phyloP scores from a whole-genome alignment of 2,888 invertebrate genomes.

The Girardia tigrina region DNA sequence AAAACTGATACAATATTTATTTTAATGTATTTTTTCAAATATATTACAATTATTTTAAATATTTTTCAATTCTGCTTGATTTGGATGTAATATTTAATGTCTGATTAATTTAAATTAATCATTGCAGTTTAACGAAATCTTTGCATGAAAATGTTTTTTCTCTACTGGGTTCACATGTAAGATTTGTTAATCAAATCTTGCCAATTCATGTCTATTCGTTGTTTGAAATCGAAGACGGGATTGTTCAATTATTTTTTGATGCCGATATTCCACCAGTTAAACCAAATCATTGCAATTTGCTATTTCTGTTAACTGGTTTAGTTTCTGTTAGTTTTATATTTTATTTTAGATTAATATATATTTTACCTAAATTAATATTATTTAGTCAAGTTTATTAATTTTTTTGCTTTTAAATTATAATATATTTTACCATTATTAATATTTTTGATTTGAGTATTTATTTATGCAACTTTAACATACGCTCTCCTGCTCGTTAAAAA shows the following conservation, averaged over 20 bases:
- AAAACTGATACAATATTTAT: no score
- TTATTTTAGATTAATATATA: no score
- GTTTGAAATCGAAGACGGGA: background rate
- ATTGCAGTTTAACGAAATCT: background rate
- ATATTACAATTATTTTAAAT: background rate
- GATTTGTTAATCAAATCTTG: background rate
- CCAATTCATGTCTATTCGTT: background rate
- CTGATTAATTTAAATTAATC: background rate
- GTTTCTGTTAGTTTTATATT: no score
- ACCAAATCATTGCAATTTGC: constrained; percentile 8
- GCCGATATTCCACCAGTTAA: constrained; percentile 1
- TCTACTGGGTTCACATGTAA: background rate
- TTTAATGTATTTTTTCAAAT: background rate
- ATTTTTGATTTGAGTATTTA: no score
- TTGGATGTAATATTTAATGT: background rate
- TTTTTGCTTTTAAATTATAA: no score
- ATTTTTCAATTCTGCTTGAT: background rate
- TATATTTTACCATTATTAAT: no score
- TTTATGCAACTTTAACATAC: no score
- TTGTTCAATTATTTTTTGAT: background rate
- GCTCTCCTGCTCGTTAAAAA: no score
- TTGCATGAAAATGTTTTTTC: background rate
- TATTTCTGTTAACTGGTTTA: background rate
- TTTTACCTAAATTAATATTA: no score
- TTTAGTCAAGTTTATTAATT: no score